Conservation (phyloP, 2,888 invertebrate genomes). For the Amblyteles armatorius region DNA sequence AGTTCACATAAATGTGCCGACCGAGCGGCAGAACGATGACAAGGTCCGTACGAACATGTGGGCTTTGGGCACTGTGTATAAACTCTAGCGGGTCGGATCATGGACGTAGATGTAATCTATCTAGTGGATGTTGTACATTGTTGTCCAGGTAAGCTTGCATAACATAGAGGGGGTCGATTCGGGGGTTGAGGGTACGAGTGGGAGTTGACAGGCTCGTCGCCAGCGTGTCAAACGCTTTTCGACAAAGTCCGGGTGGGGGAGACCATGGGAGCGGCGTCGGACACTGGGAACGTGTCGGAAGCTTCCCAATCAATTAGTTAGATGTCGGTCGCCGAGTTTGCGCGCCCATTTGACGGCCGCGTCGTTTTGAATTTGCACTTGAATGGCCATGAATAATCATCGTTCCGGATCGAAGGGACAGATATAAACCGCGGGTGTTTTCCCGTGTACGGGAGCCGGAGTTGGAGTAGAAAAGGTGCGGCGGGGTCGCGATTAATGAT, state of each 20-base stretch:
- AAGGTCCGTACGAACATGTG: background rate
- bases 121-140: constrained; percentile 13
- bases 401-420: constrained; percentile 63
- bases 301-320: constrained; percentile 78
- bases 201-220: constrained; percentile 9
- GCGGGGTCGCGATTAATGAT: constrained; percentile 53
- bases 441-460: constrained; percentile 4
- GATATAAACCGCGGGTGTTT: constrained; percentile 6
- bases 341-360: constrained; percentile 72
- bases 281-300: constrained; percentile 67
- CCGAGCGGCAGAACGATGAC: background rate
- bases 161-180: background rate
- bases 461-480: background rate
- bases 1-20: background rate
- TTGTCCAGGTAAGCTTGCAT: constrained; percentile 3
- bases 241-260: constrained; percentile 38
- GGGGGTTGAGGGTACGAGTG: background rate
- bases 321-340: constrained; percentile 72
- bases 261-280: constrained; percentile 14
- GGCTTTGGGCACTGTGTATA: background rate
- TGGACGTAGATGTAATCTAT: background rate
- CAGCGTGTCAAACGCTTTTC: constrained; percentile 61
- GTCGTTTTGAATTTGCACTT: constrained; percentile 76
- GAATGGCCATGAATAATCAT: constrained; percentile 79
- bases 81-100: background rate